Evolutionary conservation across 2,888 invertebrate species (phyloP).

Genomic region (Atherix ibis): DNA sequence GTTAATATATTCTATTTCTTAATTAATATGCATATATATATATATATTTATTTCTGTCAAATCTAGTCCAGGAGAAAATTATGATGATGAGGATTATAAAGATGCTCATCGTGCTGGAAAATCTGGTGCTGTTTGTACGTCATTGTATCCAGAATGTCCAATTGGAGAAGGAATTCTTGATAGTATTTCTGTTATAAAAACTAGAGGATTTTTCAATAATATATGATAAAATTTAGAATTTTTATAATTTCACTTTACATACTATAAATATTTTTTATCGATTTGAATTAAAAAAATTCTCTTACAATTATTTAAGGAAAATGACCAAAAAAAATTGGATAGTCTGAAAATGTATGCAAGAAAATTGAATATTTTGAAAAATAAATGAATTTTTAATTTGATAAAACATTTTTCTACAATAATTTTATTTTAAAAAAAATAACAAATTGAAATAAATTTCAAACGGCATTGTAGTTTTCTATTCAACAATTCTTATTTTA

Average conservation of each 20-base stretch:
- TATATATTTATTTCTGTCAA: conserved; percentile 1
- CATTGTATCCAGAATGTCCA: conserved; percentile 44
- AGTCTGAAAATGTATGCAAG: too few relatives aligned
- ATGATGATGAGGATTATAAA: conserved; percentile 38
- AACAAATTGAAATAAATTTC: too few relatives aligned
- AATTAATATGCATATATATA: too few relatives aligned
- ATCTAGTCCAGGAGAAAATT: conserved; percentile 22
- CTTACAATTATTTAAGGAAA: not conserved
- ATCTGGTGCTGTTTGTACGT: conserved; percentile 45
- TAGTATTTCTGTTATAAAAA: conserved; percentile 61
- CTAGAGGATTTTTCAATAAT: conserved; percentile 15
- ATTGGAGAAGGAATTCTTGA: conserved; percentile 44
- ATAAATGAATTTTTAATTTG: too few relatives aligned
- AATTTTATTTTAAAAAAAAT: too few relatives aligned
- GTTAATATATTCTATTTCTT: too few relatives aligned
- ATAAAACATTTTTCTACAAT: too few relatives aligned
- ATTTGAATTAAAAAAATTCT: not conserved
- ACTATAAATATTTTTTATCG: not conserved
- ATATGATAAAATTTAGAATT: not conserved
- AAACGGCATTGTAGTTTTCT: too few relatives aligned
- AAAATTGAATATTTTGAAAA: too few relatives aligned
- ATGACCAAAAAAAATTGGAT: conserved; percentile 1
- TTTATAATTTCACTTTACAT: not conserved
- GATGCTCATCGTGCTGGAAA: conserved; percentile 48
- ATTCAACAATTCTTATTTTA: too few relatives aligned